phyloP scores from a whole-genome alignment of 2,113 vertebrate species.

The Mesitornis unicolor region DNA sequence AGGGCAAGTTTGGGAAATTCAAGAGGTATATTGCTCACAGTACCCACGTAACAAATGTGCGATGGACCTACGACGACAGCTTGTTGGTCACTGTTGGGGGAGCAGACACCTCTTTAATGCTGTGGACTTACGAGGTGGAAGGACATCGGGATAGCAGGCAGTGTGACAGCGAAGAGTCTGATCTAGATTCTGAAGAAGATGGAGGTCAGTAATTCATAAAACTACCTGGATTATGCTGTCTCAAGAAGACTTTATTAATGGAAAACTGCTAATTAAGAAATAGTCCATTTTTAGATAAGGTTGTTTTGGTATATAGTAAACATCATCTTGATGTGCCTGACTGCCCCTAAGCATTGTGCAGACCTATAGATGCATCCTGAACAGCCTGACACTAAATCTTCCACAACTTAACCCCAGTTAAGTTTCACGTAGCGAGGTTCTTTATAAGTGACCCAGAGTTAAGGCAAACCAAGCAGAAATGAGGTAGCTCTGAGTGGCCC shows the following conservation, averaged over 20 bases:
- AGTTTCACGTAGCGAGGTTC: neutral
- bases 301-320: neutral
- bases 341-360: neutral
- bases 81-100: constrained; percentile 91
- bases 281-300: neutral
- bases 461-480: neutral
- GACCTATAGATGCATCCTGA: neutral
- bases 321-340: neutral
- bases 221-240: neutral
- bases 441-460: neutral
- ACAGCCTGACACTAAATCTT: neutral
- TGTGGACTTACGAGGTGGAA: constrained; percentile 91
- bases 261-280: neutral
- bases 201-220: constrained; percentile 79
- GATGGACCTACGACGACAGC: constrained; percentile 91
- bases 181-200: constrained; percentile 95
- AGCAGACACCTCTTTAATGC: constrained; percentile 92
- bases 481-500: neutral
- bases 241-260: neutral
- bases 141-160: constrained; percentile 83
- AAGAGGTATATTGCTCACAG: constrained; percentile 96
- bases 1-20: constrained; percentile 96
- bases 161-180: constrained; percentile 96
- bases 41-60: constrained; percentile 93
- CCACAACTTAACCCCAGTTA: neutral